Evolutionary conservation across 92 coral and sea anemone genomes (phyloP), one percentile per base, ranked within the genome.

Genomic region (Diadumene lineata): DNA sequence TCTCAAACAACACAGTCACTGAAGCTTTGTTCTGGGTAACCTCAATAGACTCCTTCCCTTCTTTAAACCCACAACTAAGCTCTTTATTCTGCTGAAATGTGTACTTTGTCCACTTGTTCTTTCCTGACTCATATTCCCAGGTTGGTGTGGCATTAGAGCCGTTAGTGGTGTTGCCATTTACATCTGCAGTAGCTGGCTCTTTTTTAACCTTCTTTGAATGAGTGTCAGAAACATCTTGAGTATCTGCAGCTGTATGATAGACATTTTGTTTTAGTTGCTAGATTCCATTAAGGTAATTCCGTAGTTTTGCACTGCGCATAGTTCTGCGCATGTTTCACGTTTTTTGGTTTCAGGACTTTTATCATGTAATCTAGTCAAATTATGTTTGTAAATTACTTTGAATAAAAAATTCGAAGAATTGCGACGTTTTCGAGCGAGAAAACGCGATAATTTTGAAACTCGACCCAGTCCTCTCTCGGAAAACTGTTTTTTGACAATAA

Each of bases 111-210:
- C 98, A 94, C 46, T 73, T 73, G 25, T 75, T 80, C 62, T 86
- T 94, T 51, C 84, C 88, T 16, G 76, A 73, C 64, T 87, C 92
- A 74, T 70, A 73, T 34, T 91, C 92, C 98, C 98, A 94, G 10
- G 18, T 48, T 27, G 78, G 43, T 8, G 91, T 28, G 19, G 21
- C 17, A 1, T 27, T 28, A 6, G 55, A 28, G 58, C 8, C 3
- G 58, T 19, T 19, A 6, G 43, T 69, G 55, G 2, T 50, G 1
- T 6, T 48, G 34, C 25, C 76, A 19, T 69, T 57, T 15, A 33
- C 33, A 60, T 29, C 77, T 19, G 66, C 46, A 16, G 73, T 51
- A 31, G 19, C 70, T 11, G 80, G 56, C 30, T 86, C 90, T 31
- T 66, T 53, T 61, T 81, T 86, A n/a, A 72, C 56, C 68, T 81